Percentiles rank a stretch among this genome's conserved stretches.
Conservation (phyloP, 2,888 invertebrate species). For the Malthinus seriepunctatus region DNA sequence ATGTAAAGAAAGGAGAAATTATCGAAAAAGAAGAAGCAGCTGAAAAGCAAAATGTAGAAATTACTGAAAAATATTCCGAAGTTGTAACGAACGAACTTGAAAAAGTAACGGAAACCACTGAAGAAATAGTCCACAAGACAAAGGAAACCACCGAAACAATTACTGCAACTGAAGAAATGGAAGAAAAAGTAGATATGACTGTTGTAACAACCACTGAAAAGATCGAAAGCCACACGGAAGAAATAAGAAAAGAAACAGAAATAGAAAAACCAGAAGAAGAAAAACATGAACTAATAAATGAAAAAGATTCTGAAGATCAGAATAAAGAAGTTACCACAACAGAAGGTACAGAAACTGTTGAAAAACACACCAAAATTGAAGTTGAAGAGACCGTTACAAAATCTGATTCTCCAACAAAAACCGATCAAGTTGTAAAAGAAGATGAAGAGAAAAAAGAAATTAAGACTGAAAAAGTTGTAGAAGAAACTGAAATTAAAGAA, state of each 20-base stretch:
- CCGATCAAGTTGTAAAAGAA: constrained; percentile 11
- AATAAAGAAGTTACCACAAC: constrained; percentile 4
- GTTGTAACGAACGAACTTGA: not conserved
- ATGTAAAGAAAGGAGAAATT: not conserved
- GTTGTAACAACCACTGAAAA: too few species aligned
- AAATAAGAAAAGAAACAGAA: not conserved
- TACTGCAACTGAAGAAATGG: not conserved
- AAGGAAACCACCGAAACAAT: not conserved
- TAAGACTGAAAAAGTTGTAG: constrained; percentile 6
- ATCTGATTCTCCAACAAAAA: not conserved
- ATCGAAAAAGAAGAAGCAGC: not conserved
- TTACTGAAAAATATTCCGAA: constrained; percentile 23
- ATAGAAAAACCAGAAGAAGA: not conserved
- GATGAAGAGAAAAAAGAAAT: not conserved
- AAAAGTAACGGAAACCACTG: not conserved
- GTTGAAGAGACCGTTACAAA: constrained; percentile 20
- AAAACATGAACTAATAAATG: not conserved
- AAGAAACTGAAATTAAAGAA: constrained; percentile 13
- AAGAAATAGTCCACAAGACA: not conserved
- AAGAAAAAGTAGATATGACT: not conserved
- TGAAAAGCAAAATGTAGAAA: constrained; percentile 53
- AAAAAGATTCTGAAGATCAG: not conserved
- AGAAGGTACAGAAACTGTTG: not conserved
- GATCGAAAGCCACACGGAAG: too few species aligned
- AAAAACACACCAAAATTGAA: constrained; percentile 18